phyloP scores from a whole-genome alignment of 1,140 invertebrate genomes.

The Maniola jurtina region DNA sequence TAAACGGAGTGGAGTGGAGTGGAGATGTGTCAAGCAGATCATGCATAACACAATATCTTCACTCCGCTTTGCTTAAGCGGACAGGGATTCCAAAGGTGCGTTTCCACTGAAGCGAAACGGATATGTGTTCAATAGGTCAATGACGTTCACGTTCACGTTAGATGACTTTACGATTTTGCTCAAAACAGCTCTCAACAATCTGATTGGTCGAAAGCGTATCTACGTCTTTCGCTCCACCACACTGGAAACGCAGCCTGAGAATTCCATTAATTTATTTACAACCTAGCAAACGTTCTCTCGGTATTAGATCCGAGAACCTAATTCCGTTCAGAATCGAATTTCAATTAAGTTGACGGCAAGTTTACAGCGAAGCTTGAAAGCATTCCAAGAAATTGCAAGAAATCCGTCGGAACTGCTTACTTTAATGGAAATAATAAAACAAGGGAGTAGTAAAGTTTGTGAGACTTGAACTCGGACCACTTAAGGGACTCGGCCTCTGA shows the following conservation, averaged over 20 bases:
- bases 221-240: neutral
- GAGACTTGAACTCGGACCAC: neutral
- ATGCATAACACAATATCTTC: no score
- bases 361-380: slow-evolving; percentile 44
- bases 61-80: no score
- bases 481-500: no score
- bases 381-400: slow-evolving; percentile 36
- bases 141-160: no score
- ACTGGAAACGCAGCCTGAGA: neutral
- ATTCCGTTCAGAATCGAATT: slow-evolving; percentile 31
- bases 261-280: slow-evolving; percentile 6
- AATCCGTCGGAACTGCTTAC: slow-evolving; percentile 28
- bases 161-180: no score
- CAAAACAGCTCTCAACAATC: no score
- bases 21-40: no score
- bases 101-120: no score
- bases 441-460: slow-evolving; percentile 1
- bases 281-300: neutral
- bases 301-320: slow-evolving; percentile 15
- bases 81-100: no score
- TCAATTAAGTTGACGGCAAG: slow-evolving; percentile 41
- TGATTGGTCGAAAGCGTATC: no score
- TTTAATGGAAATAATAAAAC: slow-evolving; percentile 22
- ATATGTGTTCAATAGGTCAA: no score
- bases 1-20: no score